Evolutionary conservation across 2,113 vertebrate genomes (phyloP), one percentile per base, ranked within the genome.

Genomic region (Cavia aperea): DNA sequence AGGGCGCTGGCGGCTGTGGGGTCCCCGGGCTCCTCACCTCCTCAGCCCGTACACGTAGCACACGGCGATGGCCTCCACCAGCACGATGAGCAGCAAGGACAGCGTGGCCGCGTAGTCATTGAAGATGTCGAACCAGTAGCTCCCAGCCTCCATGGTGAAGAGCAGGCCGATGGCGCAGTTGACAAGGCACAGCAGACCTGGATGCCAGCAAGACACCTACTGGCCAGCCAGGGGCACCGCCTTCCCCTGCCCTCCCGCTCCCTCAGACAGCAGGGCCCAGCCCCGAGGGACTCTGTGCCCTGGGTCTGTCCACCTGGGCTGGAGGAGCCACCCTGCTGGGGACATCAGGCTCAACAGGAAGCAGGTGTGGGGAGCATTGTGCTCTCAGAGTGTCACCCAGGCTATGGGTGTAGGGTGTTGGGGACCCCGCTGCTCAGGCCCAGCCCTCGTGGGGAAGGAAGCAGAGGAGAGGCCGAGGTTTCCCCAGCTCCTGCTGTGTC

Each of bases 91-190:
- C 94, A 99, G 98, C 96, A 99, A 97, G 0, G 99, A 98, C 90
- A 99, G 98, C 0, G 98, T 98, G 93, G 98, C 98, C 0, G 98
- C 98, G 0, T 99, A 99, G 95, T 99, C 99, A 0, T 99, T 99
- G 97, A 99, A 99, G 51, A 99, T 98, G 95, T 98, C 98, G 88
- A 99, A 99, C 99, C 99, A 99, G 90, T 99, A 99, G 96, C 98
- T 99, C 12, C 99, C 99, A 0, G 99, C 97, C 3, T 98, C 97
- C 86, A 97, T 97, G 94, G 99, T 99, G 97, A 99, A 99, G 93
- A 98, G 96, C 1, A 99, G 93, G 75, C 99, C 99, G 0, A 99
- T 95, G 63, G 98, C 68, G 0, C 98, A 97, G 92, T 97, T 98
- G 31, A 98, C 0, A 23, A 99, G 19, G 90, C 99, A 99, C 95